Conservation (phyloP, 2,888 invertebrate genomes). For the Conistra vaccinii region DNA sequence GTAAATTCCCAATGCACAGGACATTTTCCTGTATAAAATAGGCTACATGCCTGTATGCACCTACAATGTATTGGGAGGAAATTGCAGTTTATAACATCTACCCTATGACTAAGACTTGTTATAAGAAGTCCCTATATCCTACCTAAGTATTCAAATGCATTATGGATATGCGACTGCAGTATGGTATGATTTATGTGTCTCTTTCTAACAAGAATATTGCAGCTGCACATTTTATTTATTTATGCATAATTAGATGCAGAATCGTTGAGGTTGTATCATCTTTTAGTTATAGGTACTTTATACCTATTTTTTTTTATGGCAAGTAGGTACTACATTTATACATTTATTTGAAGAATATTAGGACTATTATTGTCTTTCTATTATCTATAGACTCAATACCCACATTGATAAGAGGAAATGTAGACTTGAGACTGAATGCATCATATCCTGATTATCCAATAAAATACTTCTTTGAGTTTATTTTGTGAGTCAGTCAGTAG, state of each 20-base stretch:
- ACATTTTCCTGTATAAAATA: conserved; percentile 33
- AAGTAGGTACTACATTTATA: background rate
- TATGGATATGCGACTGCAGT: conserved; percentile 17
- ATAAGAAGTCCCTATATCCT: conserved; percentile 14
- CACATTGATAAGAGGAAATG: conserved; percentile 7
- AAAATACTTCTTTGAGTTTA: background rate
- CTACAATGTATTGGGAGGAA: conserved; percentile 29
- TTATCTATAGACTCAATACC: background rate
- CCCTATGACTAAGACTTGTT: conserved; percentile 34
- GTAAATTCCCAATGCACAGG: conserved; percentile 4
- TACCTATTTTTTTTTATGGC: background rate
- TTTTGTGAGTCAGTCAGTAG: background rate
- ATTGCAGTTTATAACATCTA: conserved; percentile 27
- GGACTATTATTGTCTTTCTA: background rate
- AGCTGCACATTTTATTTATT: conserved; percentile 47
- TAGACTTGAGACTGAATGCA: conserved; percentile 11
- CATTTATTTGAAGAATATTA: background rate
- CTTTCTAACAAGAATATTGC: conserved; percentile 31
- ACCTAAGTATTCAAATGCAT: conserved; percentile 33
- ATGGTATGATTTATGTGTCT: conserved; percentile 30
- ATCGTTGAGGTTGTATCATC: background rate
- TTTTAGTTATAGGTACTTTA: background rate
- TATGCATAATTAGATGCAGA: conserved; percentile 6
- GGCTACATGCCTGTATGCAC: background rate
- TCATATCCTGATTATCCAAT: background rate